These are phyloP conservation scores for Lepidonotus clava DNA, from an alignment of 2,888 invertebrate species.

Conservation along the genomic window DNA sequence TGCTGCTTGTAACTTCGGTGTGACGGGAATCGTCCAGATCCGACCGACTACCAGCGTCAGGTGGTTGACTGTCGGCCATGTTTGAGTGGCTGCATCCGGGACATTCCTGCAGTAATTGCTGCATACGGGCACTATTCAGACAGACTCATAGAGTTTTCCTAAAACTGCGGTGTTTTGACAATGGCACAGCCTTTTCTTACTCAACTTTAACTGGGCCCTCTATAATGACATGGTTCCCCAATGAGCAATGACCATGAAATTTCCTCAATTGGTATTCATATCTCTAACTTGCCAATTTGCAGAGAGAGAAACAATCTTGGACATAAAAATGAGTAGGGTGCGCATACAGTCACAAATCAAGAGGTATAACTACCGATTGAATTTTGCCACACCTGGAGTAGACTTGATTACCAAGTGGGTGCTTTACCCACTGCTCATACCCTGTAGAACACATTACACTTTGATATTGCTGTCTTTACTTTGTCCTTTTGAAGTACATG, in stretches of 20 bases:
- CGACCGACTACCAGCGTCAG: conserved; percentile 6
- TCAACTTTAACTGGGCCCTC: not conserved
- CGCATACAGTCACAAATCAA: too few species aligned
- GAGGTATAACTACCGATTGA: too few species aligned
- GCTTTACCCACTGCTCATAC: too few species aligned
- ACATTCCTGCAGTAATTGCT: conserved; percentile 8
- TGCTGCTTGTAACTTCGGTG: not conserved
- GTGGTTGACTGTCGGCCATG: not conserved
- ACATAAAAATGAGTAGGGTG: too few species aligned
- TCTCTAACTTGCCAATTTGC: conserved; percentile 38
- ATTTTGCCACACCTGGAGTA: too few species aligned
- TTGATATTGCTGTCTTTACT: too few species aligned
- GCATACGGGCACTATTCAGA: conserved; percentile 21
- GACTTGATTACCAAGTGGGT: too few species aligned
- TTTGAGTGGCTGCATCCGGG: conserved; percentile 18
- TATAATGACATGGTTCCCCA: not conserved
- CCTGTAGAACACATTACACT: too few species aligned
- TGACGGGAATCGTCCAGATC: not conserved
- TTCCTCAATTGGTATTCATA: conserved; percentile 26
- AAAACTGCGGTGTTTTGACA: conserved; percentile 30
- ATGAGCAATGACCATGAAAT: conserved; percentile 46
- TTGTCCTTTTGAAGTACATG: too few species aligned
- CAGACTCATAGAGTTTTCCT: not conserved
- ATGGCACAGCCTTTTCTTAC: conserved; percentile 7
- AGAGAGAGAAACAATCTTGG: too few species aligned